phyloP scores from a whole-genome alignment of 2,113 vertebrate species.

The Melanocharis versteri region DNA sequence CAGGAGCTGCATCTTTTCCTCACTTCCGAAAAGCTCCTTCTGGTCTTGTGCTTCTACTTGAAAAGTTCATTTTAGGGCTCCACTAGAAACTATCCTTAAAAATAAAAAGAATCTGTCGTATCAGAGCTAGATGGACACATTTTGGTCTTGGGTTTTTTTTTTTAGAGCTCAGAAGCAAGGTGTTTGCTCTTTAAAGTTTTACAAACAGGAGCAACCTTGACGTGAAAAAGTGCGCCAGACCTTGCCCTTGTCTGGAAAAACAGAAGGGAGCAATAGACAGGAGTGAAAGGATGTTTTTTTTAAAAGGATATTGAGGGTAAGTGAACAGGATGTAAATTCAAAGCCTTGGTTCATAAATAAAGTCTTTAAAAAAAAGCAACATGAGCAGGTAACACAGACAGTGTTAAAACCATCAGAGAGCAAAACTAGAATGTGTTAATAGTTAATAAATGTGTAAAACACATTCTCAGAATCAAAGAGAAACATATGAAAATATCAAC shows the following conservation, averaged over 20 bases:
- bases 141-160: background rate
- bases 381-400: background rate
- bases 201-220: background rate
- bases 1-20: background rate
- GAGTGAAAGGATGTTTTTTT: background rate
- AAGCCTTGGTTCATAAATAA: background rate
- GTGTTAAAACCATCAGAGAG: background rate
- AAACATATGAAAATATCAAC: background rate
- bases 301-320: background rate
- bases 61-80: background rate
- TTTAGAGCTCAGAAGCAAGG: background rate
- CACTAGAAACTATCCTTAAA: background rate
- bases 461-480: background rate
- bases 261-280: slow-evolving; percentile 19
- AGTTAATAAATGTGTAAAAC: background rate
- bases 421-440: background rate
- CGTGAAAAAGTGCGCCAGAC: background rate
- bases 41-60: background rate
- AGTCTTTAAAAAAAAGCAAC: background rate
- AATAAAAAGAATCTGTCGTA: background rate
- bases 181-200: background rate
- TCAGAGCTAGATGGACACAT: background rate
- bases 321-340: slow-evolving; percentile 27
- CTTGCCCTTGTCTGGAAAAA: background rate
- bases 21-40: background rate